phyloP scores from a whole-genome alignment of 2,888 invertebrate genomes.

The Physocephala rufipes region DNA sequence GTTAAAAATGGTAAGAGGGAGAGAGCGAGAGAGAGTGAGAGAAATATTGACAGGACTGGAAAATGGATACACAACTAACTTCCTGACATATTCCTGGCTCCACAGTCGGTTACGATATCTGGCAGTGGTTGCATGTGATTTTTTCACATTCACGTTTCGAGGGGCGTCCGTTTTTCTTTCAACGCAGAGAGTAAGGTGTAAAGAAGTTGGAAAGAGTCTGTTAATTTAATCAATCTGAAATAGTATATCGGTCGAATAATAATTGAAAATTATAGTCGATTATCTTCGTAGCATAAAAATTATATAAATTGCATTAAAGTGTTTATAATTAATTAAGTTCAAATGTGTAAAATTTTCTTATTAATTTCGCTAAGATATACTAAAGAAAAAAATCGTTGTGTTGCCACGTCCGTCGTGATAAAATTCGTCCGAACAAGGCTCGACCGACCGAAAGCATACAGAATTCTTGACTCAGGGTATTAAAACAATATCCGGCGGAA shows the following conservation, averaged over 20 bases:
- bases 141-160: neutral
- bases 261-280: too few relatives aligned
- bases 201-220: neutral
- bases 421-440: too few relatives aligned
- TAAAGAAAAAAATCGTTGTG: neutral
- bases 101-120: slow-evolving; percentile 63
- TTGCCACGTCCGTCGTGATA: too few relatives aligned
- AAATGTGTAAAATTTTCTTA: too few relatives aligned
- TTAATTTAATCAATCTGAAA: too few relatives aligned
- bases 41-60: slow-evolving; percentile 3
- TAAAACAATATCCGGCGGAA: slow-evolving; percentile 15
- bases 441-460: too few relatives aligned
- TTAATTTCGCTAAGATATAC: too few relatives aligned
- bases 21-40: slow-evolving; percentile 12
- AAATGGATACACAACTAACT: slow-evolving; percentile 43
- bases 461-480: neutral
- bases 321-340: too few relatives aligned
- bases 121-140: slow-evolving; percentile 60
- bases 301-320: too few relatives aligned
- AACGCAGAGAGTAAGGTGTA: neutral
- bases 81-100: slow-evolving; percentile 44
- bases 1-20: neutral
- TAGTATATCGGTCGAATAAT: too few relatives aligned
- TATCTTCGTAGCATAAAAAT: too few relatives aligned
- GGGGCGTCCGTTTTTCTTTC: slow-evolving; percentile 7